Conservation (phyloP, 1,140 invertebrate species). For the Arctopsyche grandis region DNA sequence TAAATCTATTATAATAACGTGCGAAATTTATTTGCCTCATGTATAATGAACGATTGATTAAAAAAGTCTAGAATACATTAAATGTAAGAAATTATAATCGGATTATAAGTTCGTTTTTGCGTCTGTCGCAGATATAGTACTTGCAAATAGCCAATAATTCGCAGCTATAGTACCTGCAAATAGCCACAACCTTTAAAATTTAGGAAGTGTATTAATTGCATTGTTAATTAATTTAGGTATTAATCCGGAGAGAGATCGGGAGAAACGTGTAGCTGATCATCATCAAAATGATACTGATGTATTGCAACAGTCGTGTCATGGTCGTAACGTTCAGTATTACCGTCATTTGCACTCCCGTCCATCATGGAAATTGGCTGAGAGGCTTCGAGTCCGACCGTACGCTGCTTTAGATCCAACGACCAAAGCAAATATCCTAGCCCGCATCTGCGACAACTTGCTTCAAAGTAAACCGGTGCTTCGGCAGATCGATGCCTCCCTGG, state of each 20-base stretch:
- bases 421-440: slow-evolving; percentile 88
- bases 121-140: no score
- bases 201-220: slow-evolving; percentile 19
- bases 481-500: slow-evolving; percentile 81
- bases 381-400: slow-evolving; percentile 83
- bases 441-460: slow-evolving; percentile 92
- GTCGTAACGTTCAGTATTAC: slow-evolving; percentile 82
- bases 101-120: no score
- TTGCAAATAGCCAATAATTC: no score
- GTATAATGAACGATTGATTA: no score
- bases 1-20: no score
- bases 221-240: slow-evolving; percentile 63
- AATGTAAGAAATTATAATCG: no score
- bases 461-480: slow-evolving; percentile 89
- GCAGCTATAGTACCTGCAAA: no score
- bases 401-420: slow-evolving; percentile 85
- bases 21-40: no score
- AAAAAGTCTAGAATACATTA: no score
- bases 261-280: slow-evolving; percentile 81
- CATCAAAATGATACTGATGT: slow-evolving; percentile 77
- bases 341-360: slow-evolving; percentile 78
- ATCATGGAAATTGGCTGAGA: slow-evolving; percentile 75
- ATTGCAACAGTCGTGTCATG: slow-evolving; percentile 68
- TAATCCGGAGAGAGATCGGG: slow-evolving; percentile 79
- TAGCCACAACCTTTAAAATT: no score